Conservation (phyloP, 2,113 vertebrate species). For the Larimichthys polyactis region DNA sequence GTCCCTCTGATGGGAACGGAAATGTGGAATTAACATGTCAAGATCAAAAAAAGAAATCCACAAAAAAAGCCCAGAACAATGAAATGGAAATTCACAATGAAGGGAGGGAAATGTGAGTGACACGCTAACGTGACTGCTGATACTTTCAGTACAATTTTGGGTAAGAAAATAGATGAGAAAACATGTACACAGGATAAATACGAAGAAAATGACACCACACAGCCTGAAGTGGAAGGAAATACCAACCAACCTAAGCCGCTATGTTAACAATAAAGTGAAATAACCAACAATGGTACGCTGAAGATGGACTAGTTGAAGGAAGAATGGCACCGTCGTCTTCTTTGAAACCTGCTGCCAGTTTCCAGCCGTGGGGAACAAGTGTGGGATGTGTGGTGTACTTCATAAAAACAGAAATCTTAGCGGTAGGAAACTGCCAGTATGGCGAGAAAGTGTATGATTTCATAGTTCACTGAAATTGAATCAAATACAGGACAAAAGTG, state of each 20-base stretch:
- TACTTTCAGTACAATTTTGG: background rate
- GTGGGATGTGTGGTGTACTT: constrained; percentile 51
- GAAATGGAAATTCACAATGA: background rate
- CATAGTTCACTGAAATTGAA: constrained; percentile 65
- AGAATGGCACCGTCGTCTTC: constrained; percentile 35
- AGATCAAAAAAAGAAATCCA: background rate
- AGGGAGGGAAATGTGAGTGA: background rate
- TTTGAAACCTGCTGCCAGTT: constrained; percentile 58
- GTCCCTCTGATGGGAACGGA: background rate
- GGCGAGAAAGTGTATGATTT: constrained; percentile 66
- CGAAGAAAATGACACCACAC: background rate
- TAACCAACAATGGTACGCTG: constrained; percentile 16
- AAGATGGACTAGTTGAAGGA: constrained; percentile 23
- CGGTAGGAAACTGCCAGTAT: constrained; percentile 50
- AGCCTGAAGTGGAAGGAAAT: constrained; percentile 11
- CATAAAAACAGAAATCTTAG: constrained; percentile 58
- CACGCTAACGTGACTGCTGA: background rate
- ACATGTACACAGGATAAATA: background rate
- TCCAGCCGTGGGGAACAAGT: constrained; percentile 59
- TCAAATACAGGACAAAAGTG: constrained; percentile 51
- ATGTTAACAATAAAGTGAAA: constrained; percentile 31
- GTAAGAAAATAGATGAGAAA: constrained; percentile 1
- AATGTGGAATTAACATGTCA: background rate
- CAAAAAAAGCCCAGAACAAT: background rate
- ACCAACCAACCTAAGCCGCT: background rate